Evolutionary conservation across 1,140 invertebrate genomes (phyloP).

Genomic region (Scylla paramamosain): DNA sequence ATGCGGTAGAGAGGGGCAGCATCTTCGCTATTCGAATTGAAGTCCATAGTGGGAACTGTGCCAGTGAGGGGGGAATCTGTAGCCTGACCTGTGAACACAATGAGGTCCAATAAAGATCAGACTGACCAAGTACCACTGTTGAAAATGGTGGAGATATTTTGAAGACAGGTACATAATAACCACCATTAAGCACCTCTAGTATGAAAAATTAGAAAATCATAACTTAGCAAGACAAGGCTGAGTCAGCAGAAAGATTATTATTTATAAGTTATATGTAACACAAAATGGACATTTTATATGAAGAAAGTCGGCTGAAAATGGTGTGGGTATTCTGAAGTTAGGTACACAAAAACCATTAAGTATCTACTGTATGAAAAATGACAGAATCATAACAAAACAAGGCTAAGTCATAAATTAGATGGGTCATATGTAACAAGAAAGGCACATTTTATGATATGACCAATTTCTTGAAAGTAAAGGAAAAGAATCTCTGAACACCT

Average conservation of each 20-base stretch:
- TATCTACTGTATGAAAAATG: not conserved
- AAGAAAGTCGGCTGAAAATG: not conserved
- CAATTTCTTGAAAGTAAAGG: too few species aligned
- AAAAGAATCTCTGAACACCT: too few species aligned
- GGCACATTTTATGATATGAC: too few species aligned
- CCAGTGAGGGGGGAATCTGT: constrained; percentile 60
- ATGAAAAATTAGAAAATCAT: not conserved
- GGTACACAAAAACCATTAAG: not conserved
- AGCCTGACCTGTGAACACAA: constrained; percentile 49
- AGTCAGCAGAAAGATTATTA: too few species aligned
- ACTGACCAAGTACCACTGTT: not conserved
- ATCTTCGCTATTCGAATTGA: constrained; percentile 36
- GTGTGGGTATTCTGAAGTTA: not conserved
- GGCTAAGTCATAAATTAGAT: too few species aligned
- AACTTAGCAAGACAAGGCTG: not conserved
- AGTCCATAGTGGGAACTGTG: constrained; percentile 37
- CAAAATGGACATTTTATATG: too few species aligned
- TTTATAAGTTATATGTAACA: too few species aligned
- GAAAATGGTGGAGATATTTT: not conserved
- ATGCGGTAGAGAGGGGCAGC: constrained; percentile 59
- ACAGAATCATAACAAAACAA: not conserved
- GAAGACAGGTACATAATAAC: not conserved
- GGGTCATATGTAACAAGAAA: too few species aligned
- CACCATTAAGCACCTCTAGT: not conserved
- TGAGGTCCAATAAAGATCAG: not conserved